Conservation (phyloP, 2,797 vertebrate species). For the Gallinago stenura region DNA sequence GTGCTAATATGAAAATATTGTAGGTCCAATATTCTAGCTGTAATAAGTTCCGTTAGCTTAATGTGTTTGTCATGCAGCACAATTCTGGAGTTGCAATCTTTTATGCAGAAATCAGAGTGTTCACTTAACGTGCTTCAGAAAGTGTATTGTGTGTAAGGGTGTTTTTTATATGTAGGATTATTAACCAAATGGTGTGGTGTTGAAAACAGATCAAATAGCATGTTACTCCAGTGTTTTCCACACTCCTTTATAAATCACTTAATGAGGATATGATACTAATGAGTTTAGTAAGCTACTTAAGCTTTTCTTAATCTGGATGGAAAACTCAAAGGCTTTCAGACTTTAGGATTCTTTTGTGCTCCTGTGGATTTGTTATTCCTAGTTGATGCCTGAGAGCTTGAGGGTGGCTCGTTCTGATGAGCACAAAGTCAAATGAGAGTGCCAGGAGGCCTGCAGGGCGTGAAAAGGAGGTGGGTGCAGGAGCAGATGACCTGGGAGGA, state of each 20-base stretch:
- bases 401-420: neutral
- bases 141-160: neutral
- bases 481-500: neutral
- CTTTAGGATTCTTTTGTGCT: neutral
- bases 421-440: neutral
- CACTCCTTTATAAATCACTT: conserved; percentile 12
- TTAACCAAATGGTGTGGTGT: neutral
- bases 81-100: neutral
- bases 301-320: neutral
- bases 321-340: neutral
- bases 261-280: neutral
- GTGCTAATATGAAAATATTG: neutral
- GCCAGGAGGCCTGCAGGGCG: neutral
- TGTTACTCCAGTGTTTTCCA: neutral
- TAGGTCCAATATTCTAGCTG: neutral
- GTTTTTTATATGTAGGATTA: neutral
- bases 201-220: neutral
- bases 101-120: neutral
- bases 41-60: neutral
- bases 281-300: neutral
- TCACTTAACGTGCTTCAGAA: neutral
- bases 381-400: neutral
- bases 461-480: neutral
- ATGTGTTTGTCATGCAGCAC: neutral
- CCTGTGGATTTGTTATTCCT: neutral